Conservation (phyloP, 2,113 vertebrate genomes). For the Melanostigma gelatinosum region DNA sequence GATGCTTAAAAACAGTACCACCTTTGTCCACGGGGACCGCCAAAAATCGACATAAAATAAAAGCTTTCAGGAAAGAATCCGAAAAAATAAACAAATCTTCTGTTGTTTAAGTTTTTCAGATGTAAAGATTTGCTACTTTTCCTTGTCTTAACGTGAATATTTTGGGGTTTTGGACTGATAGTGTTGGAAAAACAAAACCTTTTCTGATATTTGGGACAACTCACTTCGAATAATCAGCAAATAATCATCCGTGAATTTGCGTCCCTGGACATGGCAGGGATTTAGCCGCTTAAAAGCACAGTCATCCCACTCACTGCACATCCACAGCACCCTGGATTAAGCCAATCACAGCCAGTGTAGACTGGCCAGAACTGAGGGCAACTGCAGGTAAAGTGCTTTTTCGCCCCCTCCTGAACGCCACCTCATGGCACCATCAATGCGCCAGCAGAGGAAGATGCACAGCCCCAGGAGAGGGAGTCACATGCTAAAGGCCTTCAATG, state of each 20-base stretch:
- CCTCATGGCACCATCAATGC: constrained; percentile 64
- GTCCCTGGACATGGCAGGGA: background rate
- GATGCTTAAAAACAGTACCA: background rate
- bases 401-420: background rate
- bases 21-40: background rate
- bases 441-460: constrained; percentile 74
- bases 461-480: constrained; percentile 41
- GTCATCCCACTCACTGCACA: background rate
- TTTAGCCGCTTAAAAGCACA: no score
- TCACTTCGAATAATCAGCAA: background rate
- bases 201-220: background rate
- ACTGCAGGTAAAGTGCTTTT: constrained; percentile 11
- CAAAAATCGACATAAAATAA: background rate
- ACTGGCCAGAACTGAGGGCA: constrained; percentile 31
- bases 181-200: background rate
- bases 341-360: background rate
- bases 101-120: background rate
- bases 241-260: background rate
- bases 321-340: background rate
- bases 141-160: background rate
- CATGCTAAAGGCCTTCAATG: constrained; percentile 61
- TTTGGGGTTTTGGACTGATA: background rate
- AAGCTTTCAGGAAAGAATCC: no score
- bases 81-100: background rate
- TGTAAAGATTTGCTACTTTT: background rate